Percentiles rank a stretch among this genome's conserved stretches.
phyloP scores from a whole-genome alignment of 64 coral and sea anemone genomes.

The Dendronephthya gigantea region DNA sequence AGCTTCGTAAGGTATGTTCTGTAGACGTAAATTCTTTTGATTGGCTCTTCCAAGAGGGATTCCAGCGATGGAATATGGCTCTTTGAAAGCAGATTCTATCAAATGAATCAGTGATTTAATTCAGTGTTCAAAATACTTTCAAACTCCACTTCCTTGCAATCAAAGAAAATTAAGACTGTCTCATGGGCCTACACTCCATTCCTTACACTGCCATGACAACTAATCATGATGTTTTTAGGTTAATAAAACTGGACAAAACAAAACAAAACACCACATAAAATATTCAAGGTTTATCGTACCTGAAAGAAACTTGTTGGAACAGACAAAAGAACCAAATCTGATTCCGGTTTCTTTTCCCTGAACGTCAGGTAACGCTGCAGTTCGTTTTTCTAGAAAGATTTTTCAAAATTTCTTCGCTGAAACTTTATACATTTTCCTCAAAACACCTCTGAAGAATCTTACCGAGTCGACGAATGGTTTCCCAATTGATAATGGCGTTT shows the following conservation, averaged over 20 bases:
- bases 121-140: no score
- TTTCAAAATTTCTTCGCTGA: background rate
- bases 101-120: background rate
- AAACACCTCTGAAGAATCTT: background rate
- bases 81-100: background rate
- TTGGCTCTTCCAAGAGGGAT: background rate
- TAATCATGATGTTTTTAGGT: no score
- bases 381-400: background rate
- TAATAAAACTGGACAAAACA: no score
- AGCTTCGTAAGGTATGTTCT: background rate
- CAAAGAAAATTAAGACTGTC: no score
- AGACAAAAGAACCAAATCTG: background rate
- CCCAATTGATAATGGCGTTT: background rate
- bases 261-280: no score
- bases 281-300: background rate
- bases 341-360: conserved; percentile 1
- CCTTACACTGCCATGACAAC: no score
- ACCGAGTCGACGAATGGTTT: background rate
- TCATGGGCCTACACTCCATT: no score
- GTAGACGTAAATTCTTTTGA: background rate
- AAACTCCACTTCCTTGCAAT: no score
- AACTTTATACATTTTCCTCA: background rate
- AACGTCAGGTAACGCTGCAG: background rate
- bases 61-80: background rate
- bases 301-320: background rate